Base-by-base conservation (phyloP, 1,140 invertebrate species). In the Mylabris phalerata region DNA sequence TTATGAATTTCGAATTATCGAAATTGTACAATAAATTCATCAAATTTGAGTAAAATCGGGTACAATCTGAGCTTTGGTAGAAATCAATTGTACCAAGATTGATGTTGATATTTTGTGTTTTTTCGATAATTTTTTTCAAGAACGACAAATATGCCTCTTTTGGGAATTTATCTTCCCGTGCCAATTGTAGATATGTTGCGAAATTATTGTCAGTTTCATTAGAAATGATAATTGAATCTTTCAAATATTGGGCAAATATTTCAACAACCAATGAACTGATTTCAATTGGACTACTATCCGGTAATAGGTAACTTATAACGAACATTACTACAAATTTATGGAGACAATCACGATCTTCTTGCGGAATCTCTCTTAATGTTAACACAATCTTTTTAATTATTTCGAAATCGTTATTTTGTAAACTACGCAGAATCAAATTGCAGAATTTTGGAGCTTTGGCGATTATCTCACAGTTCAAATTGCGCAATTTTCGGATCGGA, bases 231-330 rank as follows among this genome's bases (percentile, higher is more conserved):
- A 54, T 39, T 10, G 48, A 52, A n/a, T 46, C 41, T 48, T 55
- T 73, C 61, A 42, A 61, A 61, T 6, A 73, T 69, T 57, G 73
- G 72, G 38, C 72, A 60, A 64, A 76, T 74, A 71, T 77, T 70
- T 27, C 73, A 70, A 73, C 64, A 71, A 64, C 72, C 66, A 59
- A 42, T 13, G 27, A 44, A 43, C 48, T 52, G 6, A 56, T 58
- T 24, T 64, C 50, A 24, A 51, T 5, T 7, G 55, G 9, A 25
- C 41, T 55, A 41, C 55, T 55, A 10, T 62, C 19, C 1, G 59
- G 63, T 52, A 66, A 38, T 24, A 65, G 10, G 13, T 43, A 48
- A 57, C 55, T 51, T 32, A 64, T 38, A n/a, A 67, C 41, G 26
- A 69, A 19, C 19, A 46, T 44, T 41, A 43, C 54, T 7, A 58